Evolutionary conservation across 2,797 vertebrate species (phyloP).

Genomic region (Streptopelia turtur): DNA sequence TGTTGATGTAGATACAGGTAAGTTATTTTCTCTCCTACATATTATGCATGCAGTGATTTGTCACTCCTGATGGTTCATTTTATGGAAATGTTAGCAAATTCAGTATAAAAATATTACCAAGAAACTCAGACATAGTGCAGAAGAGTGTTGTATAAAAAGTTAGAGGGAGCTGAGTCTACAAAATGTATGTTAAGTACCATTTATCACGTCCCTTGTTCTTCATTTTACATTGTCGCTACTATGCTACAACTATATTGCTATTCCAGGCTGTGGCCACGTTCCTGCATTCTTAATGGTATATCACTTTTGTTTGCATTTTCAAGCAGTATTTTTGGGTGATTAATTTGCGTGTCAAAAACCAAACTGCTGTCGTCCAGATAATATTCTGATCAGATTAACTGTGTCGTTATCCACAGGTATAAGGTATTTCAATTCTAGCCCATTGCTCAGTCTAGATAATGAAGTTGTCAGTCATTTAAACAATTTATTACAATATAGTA

Average conservation of each 20-base stretch:
- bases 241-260: not conserved
- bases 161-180: not conserved
- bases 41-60: not conserved
- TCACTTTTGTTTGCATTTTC: conserved; percentile 36
- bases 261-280: not conserved
- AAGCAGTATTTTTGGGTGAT: conserved; percentile 10
- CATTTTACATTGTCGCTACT: not conserved
- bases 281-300: not conserved
- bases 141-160: not conserved
- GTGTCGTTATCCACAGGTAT: conserved; percentile 26
- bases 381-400: conserved; percentile 38
- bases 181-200: not conserved
- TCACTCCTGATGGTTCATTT: not conserved
- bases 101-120: not conserved
- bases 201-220: not conserved
- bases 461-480: conserved; percentile 36
- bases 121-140: not conserved
- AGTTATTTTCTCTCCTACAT: not conserved
- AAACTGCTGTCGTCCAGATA: not conserved
- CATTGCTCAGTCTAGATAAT: conserved; percentile 28
- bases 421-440: not conserved
- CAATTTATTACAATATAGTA: conserved; percentile 25
- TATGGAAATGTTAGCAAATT: not conserved
- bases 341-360: conserved; percentile 37
- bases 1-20: not conserved